Base-by-base conservation (phyloP, 1,140 invertebrate species). In the Orussus abietinus region DNA sequence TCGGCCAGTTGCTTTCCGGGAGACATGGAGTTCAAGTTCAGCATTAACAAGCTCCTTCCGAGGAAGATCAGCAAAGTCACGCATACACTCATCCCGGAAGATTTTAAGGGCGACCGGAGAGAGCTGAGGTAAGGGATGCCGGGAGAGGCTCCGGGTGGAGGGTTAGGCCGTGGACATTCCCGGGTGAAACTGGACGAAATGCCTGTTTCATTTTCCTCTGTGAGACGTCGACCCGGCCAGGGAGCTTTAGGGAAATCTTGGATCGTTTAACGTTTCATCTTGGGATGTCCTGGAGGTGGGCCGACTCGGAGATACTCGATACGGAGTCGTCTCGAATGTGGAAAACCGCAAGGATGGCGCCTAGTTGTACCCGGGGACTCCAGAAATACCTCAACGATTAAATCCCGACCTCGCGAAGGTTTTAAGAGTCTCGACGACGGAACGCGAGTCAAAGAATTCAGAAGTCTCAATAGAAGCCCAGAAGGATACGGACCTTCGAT, bases 21-120 rank as follows among this genome's bases (percentile, higher is more conserved):
- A 6, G n/a, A 35, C 11, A 81, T 81, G 76, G 80, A 81, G 58
- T 82, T 82, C 63, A 75, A 75, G 45, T 82, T 81, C 62, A 73
- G 79, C 55, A 67, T 82, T 41, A 79, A 76, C 53, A 77, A 75
- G 46, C 59, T 81, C 28, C 74, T 81, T 45, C 72, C 75, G 15
- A 68, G 74, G 45, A 69, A 73, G 38, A 78, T 82, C 45, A 77
- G 80, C 47, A 80, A 79, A 64, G 75, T 82, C 47, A 71, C 73
- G 36, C 75, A 77, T 13, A 80, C 69, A 38, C 64, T 82, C 10
- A 59, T 81, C 42, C 79, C 79, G 30, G 75, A 79, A 48, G 77
- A 77, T 36, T 81, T 81, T 55, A 74, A 62, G 34, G 79, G 79
- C 28, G 78, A 81, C 63, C 74, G 77, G 38, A 72, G 78, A 31